Evolutionary conservation across 2,113 vertebrate genomes (phyloP).

Genomic region (Hepsetus odoe): DNA sequence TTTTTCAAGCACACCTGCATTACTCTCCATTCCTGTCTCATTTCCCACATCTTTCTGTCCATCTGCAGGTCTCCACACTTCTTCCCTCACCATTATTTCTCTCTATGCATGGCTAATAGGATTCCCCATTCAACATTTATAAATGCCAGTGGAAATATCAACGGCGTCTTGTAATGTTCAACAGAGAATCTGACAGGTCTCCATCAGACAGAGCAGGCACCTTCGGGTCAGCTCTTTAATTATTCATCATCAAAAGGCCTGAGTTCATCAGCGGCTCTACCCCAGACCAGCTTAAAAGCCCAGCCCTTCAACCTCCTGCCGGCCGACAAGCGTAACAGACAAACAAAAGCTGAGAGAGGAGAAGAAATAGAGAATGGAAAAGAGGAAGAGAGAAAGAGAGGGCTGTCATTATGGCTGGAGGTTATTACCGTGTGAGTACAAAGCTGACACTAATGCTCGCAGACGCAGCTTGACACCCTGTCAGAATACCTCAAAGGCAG

Average conservation of each 20-base stretch:
- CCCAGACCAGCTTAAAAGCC: slow-evolving; percentile 35
- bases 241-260: slow-evolving; percentile 68
- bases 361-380: background rate
- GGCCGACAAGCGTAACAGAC: slow-evolving; percentile 44
- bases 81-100: slow-evolving; percentile 43
- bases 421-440: slow-evolving; percentile 54
- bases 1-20: background rate
- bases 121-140: slow-evolving; percentile 74
- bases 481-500: slow-evolving; percentile 59
- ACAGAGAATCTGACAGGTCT: slow-evolving; percentile 61
- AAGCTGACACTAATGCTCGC: slow-evolving; percentile 54
- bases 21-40: slow-evolving; percentile 11
- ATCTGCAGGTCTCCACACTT: slow-evolving; percentile 18
- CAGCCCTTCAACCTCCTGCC: slow-evolving; percentile 36
- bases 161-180: slow-evolving; percentile 59
- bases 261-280: slow-evolving; percentile 33
- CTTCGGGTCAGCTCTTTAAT: slow-evolving; percentile 60
- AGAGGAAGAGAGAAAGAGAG: background rate
- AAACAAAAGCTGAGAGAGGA: slow-evolving; percentile 36
- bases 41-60: slow-evolving; percentile 37
- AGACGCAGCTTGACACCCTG: slow-evolving; percentile 57
- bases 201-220: slow-evolving; percentile 50
- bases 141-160: slow-evolving; percentile 74
- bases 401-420: slow-evolving; percentile 50
- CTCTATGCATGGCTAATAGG: slow-evolving; percentile 59